These are phyloP conservation scores for Pycnonotus jocosus DNA, from an alignment of 2,113 vertebrate genomes.

Conservation along the genomic window DNA sequence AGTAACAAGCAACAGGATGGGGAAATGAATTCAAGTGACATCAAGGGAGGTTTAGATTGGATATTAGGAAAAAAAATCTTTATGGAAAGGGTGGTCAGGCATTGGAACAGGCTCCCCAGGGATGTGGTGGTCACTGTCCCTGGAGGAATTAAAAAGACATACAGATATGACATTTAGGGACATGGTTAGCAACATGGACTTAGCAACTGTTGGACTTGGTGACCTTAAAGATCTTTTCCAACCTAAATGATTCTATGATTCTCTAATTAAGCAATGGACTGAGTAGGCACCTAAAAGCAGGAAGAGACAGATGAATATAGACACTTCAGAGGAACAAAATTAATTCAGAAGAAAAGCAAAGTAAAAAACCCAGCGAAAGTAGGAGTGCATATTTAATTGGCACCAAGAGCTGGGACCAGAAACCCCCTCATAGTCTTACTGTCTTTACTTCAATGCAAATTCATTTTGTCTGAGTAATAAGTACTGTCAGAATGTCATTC, in stretches of 20 bases:
- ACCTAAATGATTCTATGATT: not conserved
- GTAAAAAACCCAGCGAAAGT: not conserved
- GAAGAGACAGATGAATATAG: not conserved
- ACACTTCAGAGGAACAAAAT: not conserved
- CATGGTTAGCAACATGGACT: not conserved
- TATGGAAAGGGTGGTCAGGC: not conserved
- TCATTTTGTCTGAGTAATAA: not conserved
- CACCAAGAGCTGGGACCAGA: not conserved
- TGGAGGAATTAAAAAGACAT: not conserved
- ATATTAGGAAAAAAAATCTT: not conserved
- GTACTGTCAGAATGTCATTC: not conserved
- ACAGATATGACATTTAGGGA: not conserved
- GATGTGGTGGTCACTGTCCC: not conserved
- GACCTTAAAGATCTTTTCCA: not conserved
- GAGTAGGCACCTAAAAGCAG: not conserved
- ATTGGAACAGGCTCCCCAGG: not conserved
- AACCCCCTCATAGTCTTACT: not conserved
- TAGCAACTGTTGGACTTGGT: rapidly evolving
- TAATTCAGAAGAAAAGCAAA: not conserved
- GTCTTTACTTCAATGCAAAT: not conserved
- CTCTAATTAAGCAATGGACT: not conserved
- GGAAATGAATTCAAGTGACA: not conserved
- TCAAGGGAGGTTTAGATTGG: not conserved
- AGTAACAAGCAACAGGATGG: not conserved
- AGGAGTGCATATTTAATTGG: not conserved